Conservation (phyloP, 2,797 vertebrate genomes). For the Oryzias sinensis region DNA sequence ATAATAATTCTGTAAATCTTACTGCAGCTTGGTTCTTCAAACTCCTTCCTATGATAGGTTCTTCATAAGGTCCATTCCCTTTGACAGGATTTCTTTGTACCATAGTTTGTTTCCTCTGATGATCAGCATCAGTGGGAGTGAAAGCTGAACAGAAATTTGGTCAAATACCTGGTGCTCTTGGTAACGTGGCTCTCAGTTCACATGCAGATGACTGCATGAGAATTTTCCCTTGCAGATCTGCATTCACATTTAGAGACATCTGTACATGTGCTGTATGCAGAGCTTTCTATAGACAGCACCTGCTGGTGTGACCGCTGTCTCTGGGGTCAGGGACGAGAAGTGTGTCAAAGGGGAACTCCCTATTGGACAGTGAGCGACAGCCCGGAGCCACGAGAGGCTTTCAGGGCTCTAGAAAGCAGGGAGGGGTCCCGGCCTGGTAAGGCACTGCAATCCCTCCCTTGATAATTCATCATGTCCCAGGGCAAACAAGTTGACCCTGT, state of each 20-base stretch:
- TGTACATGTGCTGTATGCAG: constrained; percentile 58
- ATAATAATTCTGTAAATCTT: too few relatives aligned
- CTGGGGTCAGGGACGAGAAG: constrained; percentile 34
- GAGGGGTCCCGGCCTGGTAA: constrained; percentile 35
- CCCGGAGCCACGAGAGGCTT: constrained; percentile 51
- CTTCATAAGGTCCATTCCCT: too few relatives aligned
- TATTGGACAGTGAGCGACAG: constrained; percentile 48
- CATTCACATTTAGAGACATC: constrained; percentile 39
- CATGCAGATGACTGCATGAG: too few relatives aligned
- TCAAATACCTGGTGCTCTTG: too few relatives aligned
- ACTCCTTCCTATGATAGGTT: too few relatives aligned
- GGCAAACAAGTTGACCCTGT: constrained; percentile 61
- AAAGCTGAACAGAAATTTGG: too few relatives aligned
- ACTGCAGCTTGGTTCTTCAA: too few relatives aligned
- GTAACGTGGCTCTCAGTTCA: too few relatives aligned
- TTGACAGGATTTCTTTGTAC: too few relatives aligned
- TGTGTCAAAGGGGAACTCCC: constrained; percentile 51
- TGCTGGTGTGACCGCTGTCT: constrained; percentile 65
- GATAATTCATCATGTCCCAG: constrained; percentile 70
- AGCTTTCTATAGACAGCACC: constrained; percentile 82
- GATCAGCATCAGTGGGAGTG: too few relatives aligned
- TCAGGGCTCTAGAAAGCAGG: constrained; percentile 46
- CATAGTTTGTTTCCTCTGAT: too few relatives aligned
- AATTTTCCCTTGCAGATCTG: not conserved
- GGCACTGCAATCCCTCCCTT: constrained; percentile 45